Evolutionary conservation across 2,888 invertebrate species (phyloP), one percentile per base, ranked within the genome.

Genomic region (Troglohyphantes excavatus): DNA sequence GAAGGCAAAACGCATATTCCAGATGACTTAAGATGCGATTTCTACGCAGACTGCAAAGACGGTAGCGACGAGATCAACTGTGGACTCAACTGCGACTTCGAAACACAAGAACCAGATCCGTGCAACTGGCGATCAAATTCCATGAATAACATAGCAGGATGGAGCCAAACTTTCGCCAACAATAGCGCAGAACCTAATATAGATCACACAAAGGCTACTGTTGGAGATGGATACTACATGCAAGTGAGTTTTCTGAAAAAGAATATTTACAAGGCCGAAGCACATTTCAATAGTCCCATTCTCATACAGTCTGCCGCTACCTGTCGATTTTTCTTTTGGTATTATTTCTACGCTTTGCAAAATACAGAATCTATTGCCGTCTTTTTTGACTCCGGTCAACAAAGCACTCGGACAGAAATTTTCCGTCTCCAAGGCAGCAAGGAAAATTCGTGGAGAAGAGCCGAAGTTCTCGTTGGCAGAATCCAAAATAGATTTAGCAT

Each of bases 291-390:
- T 3, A 90, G 90, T 63, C 91, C 91, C 11, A 33, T 39, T 2
- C 70, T 91, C 1, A 91, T 78, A n/a, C 68, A 90, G 19, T 79
- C 91, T 17, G 33, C 90, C 0, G 19, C 87, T 13, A 26, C 90
- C n/a, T 91, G 91, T 21, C 72, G 86, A 29, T 53, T 91, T 23
- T 81, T 70, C 23, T 91, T 91, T 65, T 91, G 90, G 90, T 88
- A 81, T 43, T 91, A 90, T 63, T 61, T 81, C 27, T 26, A 63
- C 7, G 67, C 65, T 53, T 17, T 72, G 17, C 29, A 76, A 23
- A 6, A 29, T 11, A 39, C 7, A 9, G 84, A 90, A 39, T 13
- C 59, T 19, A 11, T 90, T n/a, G 70, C 70, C 33, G 78, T 79
- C 0, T 78, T 65, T 53, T 90, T 78, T 19, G 79, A 90, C 33